Base-by-base conservation (phyloP, 1,140 invertebrate genomes). In the Drosophila bipectinata region DNA sequence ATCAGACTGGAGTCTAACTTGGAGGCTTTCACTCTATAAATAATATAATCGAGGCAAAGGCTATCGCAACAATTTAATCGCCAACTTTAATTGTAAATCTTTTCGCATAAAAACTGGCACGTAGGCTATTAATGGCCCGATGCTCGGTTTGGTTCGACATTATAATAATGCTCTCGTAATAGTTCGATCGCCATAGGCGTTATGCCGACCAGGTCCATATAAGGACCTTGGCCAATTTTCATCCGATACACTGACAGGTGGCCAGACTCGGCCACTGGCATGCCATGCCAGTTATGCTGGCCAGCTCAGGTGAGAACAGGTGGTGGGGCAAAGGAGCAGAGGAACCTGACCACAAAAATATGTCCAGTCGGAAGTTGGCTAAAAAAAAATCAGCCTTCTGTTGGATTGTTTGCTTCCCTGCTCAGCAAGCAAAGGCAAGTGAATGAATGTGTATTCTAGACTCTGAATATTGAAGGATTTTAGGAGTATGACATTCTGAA, bases 21-120 rank as follows among this genome's bases (percentile, higher is more conserved):
- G 34, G 10, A 37, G 47, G 73, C 81, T 84, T 85, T 85, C 82
- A 85, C 82, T 77, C 77, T 58, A 68, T 54, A 61, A 73, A 85
- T 82, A 85, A 75, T 37, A 64, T 66, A 74, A 64, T 74, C 72
- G 53, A 66, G 18, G 79, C 76, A 75, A 75, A 76, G 72, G 80
- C 80, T 87, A 85, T 81, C 81, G 61, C 69, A 63, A 60, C 81
- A 75, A 77, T 85, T 87, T 72, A 78, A 85, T 81, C 82, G 74
- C 79, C 75, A 78, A 82, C 78, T 79, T 87, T 88, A 88, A 87
- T 87, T 87, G 83, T 87, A 88, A 72, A 87, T 88, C 80, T 80
- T 68, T 81, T 56, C 41, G 69, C 44, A 71, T 57, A 37, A 57
- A 80, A 81, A 81, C 12, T 67, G 69, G 61, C 60, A 59, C 58